Percentiles rank a stretch among this genome's conserved stretches.
Evolutionary conservation across 2,113 vertebrate species (phyloP).

Genomic region (Rhodinocichla rosea): DNA sequence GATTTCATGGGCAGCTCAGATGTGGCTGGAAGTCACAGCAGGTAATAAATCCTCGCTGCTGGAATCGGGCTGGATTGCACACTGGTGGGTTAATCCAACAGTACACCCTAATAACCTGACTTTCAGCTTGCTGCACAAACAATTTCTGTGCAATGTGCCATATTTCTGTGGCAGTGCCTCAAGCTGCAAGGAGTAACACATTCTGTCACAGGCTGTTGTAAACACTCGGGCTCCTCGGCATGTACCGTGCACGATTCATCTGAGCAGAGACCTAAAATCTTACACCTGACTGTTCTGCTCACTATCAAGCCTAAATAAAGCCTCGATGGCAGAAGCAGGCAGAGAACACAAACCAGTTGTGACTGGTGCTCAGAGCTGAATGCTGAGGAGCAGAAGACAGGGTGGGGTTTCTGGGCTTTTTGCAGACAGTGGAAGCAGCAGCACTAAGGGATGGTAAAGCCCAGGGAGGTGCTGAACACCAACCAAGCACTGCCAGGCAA

Average conservation of each 20-base stretch:
- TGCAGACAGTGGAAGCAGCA: not conserved
- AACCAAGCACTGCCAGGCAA: not conserved
- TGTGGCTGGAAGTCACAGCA: slow-evolving; percentile 8
- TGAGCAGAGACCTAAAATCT: slow-evolving; percentile 55
- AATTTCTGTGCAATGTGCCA: slow-evolving; percentile 58
- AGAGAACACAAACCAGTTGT: slow-evolving; percentile 36
- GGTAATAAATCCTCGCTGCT: slow-evolving; percentile 52
- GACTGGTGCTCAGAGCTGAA: slow-evolving; percentile 3
- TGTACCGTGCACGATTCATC: not conserved
- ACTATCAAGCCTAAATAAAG: slow-evolving; percentile 60
- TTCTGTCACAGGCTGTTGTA: slow-evolving; percentile 57
- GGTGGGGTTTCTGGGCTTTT: not conserved
- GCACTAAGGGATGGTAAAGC: fast-evolving
- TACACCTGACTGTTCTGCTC: slow-evolving; percentile 63
- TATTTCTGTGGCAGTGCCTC: slow-evolving; percentile 42
- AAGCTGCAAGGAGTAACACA: slow-evolving; percentile 16
- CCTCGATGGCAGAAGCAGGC: slow-evolving; percentile 43
- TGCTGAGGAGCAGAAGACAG: not conserved
- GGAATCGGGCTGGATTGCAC: slow-evolving; percentile 32
- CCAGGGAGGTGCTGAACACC: not conserved
- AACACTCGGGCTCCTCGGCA: slow-evolving; percentile 7
- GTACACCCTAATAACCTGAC: slow-evolving; percentile 42
- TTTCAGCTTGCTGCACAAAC: slow-evolving; percentile 56
- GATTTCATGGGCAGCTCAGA: not conserved
- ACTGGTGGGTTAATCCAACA: slow-evolving; percentile 42